These are phyloP conservation scores for Isichthys henryi DNA, from an alignment of 2,113 vertebrate genomes.

Conservation along the genomic window DNA sequence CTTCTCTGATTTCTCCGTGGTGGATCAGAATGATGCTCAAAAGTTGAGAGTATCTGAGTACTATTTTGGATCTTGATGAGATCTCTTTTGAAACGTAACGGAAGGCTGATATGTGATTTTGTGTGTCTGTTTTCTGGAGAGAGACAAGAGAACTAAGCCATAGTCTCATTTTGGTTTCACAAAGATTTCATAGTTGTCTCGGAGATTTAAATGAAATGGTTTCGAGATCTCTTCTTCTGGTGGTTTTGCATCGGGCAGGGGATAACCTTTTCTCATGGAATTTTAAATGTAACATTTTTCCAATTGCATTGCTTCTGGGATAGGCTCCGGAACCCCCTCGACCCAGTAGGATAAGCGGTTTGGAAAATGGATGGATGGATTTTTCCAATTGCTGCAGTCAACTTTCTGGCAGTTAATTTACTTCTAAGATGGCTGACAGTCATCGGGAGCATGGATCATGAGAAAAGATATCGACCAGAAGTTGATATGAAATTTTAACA, in stretches of 20 bases:
- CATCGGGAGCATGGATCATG: not conserved
- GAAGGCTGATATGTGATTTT: not conserved
- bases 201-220: not conserved
- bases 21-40: not conserved
- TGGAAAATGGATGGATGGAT: no score
- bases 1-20: not conserved
- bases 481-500: not conserved
- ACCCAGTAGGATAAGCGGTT: no score
- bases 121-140: not conserved
- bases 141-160: not conserved
- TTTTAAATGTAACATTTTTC: not conserved
- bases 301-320: no score
- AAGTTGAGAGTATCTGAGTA: not conserved
- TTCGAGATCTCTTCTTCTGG: not conserved
- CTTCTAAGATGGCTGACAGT: not conserved
- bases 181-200: not conserved
- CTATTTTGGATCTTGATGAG: not conserved
- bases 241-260: not conserved
- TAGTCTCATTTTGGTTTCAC: not conserved
- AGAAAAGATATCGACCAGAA: not conserved
- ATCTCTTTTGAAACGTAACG: not conserved
- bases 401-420: not conserved
- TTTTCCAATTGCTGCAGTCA: not conserved
- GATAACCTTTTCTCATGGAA: not conserved
- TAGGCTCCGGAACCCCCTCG: no score